phyloP scores from a whole-genome alignment of 1,140 invertebrate species.

The Cydia fagiglandana region DNA sequence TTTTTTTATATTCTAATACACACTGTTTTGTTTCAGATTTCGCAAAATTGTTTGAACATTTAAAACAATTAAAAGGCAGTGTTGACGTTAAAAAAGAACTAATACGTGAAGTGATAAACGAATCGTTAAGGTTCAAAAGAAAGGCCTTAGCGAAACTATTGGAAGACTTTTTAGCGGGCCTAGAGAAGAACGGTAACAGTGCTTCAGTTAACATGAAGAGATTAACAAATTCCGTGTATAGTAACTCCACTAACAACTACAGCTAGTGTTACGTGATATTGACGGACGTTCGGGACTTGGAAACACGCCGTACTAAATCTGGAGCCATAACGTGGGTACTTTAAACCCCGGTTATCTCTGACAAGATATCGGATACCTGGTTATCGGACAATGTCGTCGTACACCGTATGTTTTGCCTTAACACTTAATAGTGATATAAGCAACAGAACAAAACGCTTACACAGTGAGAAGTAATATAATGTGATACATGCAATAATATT shows the following conservation, averaged over 20 bases:
- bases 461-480: conserved; percentile 22
- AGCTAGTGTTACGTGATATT: conserved; percentile 59
- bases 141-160: conserved; percentile 81
- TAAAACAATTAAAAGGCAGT: conserved; percentile 82
- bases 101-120: conserved; percentile 84
- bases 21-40: conserved; percentile 81
- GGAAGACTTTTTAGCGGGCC: conserved; percentile 74
- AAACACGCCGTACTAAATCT: neutral
- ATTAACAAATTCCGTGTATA: conserved; percentile 54
- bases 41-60: conserved; percentile 81
- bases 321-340: neutral
- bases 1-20: neutral
- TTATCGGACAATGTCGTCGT: conserved; percentile 14
- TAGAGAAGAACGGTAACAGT: conserved; percentile 77
- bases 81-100: conserved; percentile 81
- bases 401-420: conserved; percentile 7
- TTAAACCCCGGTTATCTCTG: conserved; percentile 6
- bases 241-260: conserved; percentile 51
- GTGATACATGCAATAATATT: conserved; percentile 27
- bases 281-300: conserved; percentile 12
- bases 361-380: neutral
- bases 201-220: conserved; percentile 63
- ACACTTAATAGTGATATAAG: conserved; percentile 16
- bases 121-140: conserved; percentile 86
- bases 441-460: conserved; percentile 20